Base-by-base conservation (phyloP, 1,140 invertebrate genomes). In the Drosophila sturtevanti region DNA sequence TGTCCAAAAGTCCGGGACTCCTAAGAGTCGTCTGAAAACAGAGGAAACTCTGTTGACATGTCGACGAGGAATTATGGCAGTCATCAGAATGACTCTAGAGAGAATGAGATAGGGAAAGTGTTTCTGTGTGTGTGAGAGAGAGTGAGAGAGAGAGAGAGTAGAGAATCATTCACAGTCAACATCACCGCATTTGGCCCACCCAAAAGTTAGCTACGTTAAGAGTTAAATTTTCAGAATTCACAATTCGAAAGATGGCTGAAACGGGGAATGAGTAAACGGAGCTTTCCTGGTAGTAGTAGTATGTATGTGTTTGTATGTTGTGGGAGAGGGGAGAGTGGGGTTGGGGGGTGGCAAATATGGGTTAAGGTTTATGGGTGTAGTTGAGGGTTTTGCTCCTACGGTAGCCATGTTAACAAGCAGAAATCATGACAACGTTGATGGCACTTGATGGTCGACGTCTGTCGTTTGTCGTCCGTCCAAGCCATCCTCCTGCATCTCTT, bases 171-270 rank as follows among this genome's bases (percentile, higher is more conserved):
- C 60, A 63, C 65, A 61, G 62, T 64, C 67, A 77, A 73, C 62
- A 77, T 51, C 41, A 48, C 37, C 54, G 65, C 64, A 65, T 24
- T 24, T 1, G 24, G 1, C 27, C 27, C 2, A 55, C 73, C 64
- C 64, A 81, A 81, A 75, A 71, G 60, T 48, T 51, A 77, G 74
- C 74, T 61, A 77, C 72, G 81, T 76, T 79, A 84, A 81, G 76
- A 87, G 84, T 87, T 89, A 77, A 79, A 90, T 82, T 86, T 90
- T 90, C 80, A 82, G 79, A 90, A 90, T 86, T 90, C 86, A 89
- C 72, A 90, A 90, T 79, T 90, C 81, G 82, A 70, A 90, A 90
- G 86, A 87, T 72, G 72, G 79, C 76, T 79, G 69, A 78, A 82
- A 68, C 41, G 41, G 41, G 12, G 41, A 48, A 11, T 11, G 41